Percentiles rank a stretch among this genome's conserved stretches.
These are phyloP conservation scores for Drosophila bipectinata DNA, from an alignment of 1,140 invertebrate species.

Conservation along the genomic window DNA sequence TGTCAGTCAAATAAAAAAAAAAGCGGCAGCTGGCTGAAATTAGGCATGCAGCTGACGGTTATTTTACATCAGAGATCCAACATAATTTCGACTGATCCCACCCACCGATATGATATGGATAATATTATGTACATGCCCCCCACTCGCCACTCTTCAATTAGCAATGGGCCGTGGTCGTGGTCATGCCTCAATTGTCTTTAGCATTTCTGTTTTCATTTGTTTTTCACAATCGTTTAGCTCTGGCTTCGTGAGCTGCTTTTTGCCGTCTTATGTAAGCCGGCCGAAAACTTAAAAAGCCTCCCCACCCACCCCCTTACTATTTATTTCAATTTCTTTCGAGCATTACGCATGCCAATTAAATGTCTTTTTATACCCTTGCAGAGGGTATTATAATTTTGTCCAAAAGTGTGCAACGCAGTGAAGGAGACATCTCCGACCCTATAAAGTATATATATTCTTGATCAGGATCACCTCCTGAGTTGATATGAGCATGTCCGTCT, in stretches of 20 bases:
- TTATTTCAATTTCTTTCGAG: constrained; percentile 19
- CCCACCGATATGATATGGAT: constrained; percentile 1
- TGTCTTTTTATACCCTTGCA: too few species aligned
- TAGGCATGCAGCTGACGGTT: constrained; percentile 54
- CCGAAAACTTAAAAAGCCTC: constrained; percentile 5
- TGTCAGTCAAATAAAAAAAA: constrained; percentile 27
- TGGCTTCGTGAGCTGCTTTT: constrained; percentile 32
- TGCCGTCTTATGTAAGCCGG: constrained; percentile 43
- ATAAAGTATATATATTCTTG: too few species aligned
- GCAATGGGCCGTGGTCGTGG: constrained; percentile 56
- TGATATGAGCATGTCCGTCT: too few species aligned
- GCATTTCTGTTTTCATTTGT: constrained; percentile 49
- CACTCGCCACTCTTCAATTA: constrained; percentile 51
- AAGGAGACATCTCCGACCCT: too few species aligned
- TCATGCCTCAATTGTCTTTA: constrained; percentile 65
- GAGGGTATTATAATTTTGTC: too few species aligned
- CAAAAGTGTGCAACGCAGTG: too few species aligned
- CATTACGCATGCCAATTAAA: constrained; percentile 63
- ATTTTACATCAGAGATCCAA: constrained; percentile 48
- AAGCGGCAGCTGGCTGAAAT: constrained; percentile 36
- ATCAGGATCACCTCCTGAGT: too few species aligned
- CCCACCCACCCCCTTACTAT: constrained; percentile 2
- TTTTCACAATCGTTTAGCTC: constrained; percentile 53
- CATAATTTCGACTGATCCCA: constrained; percentile 30
- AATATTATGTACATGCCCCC: constrained; percentile 2